These are phyloP conservation scores for Poecilia wingei DNA, from an alignment of 2,797 vertebrate species.

Conservation along the genomic window DNA sequence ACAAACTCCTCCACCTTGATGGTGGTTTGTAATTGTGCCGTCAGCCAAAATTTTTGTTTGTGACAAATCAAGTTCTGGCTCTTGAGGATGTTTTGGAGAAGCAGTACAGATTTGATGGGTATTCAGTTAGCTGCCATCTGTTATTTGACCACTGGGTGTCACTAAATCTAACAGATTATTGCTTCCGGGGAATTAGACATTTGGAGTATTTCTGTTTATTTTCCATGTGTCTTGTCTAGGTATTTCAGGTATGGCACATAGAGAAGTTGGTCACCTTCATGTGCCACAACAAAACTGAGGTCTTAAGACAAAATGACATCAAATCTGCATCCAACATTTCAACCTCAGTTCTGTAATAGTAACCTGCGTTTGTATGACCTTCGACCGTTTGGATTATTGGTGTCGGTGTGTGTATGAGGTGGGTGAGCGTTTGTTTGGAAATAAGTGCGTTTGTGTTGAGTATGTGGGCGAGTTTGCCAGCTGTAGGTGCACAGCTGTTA, in stretches of 20 bases:
- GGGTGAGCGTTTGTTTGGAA: background rate
- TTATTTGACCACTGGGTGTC: conserved; percentile 11
- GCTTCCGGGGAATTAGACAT: background rate
- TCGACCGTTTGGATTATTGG: background rate
- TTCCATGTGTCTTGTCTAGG: background rate
- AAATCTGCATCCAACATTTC: background rate
- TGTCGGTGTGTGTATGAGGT: background rate
- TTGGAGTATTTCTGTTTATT: background rate
- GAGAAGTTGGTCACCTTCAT: background rate
- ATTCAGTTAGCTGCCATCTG: conserved; percentile 1
- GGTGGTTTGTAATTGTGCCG: background rate
- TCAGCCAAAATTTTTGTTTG: background rate
- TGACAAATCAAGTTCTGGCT: background rate
- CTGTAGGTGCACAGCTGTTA: background rate
- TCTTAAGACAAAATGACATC: background rate
- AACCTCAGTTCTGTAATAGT: background rate
- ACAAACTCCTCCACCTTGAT: background rate
- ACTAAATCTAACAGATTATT: background rate
- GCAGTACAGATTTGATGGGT: background rate
- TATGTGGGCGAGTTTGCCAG: background rate
- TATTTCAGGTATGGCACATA: background rate
- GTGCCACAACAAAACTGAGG: background rate
- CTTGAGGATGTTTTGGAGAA: background rate
- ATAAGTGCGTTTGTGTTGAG: background rate
- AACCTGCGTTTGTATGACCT: background rate